phyloP scores from a whole-genome alignment of 2,113 vertebrate species.

The Dipodomys merriami region DNA sequence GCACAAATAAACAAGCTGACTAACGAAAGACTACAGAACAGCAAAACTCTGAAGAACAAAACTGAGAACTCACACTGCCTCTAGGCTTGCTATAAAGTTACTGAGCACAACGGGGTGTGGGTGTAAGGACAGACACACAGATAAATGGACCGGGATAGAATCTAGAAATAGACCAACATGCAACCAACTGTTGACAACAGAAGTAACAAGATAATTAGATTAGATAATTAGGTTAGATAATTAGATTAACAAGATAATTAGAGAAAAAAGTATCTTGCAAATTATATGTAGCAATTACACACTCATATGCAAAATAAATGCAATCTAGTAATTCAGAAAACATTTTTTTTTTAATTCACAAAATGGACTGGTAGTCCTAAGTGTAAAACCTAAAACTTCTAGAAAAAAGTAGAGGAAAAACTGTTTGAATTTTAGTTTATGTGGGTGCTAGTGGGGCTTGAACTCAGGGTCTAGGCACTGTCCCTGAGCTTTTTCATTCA shows the following conservation, averaged over 20 bases:
- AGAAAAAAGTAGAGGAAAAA: slow-evolving; percentile 26
- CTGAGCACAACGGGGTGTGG: background rate
- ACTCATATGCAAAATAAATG: too few species aligned
- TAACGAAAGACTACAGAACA: slow-evolving; percentile 5
- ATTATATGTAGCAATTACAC: too few species aligned
- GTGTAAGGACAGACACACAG: background rate
- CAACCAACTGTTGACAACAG: slow-evolving; percentile 31
- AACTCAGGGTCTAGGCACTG: too few species aligned
- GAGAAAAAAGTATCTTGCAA: too few species aligned
- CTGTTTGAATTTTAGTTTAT: background rate
- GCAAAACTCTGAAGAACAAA: slow-evolving; percentile 24
- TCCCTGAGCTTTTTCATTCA: too few species aligned
- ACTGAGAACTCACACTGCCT: background rate
- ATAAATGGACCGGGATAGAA: background rate
- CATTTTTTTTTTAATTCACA: background rate
- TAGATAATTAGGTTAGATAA: too few species aligned
- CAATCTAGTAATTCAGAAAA: background rate
- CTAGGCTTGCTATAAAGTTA: background rate
- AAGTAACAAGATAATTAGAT: background rate
- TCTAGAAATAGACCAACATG: background rate
- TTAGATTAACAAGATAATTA: background rate
- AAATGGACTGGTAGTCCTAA: background rate
- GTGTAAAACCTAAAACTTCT: slow-evolving; percentile 31
- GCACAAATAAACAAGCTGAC: background rate
- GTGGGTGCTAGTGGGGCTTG: background rate